These are phyloP conservation scores for Diaperis boleti DNA, from an alignment of 2,888 invertebrate genomes.

Conservation along the genomic window DNA sequence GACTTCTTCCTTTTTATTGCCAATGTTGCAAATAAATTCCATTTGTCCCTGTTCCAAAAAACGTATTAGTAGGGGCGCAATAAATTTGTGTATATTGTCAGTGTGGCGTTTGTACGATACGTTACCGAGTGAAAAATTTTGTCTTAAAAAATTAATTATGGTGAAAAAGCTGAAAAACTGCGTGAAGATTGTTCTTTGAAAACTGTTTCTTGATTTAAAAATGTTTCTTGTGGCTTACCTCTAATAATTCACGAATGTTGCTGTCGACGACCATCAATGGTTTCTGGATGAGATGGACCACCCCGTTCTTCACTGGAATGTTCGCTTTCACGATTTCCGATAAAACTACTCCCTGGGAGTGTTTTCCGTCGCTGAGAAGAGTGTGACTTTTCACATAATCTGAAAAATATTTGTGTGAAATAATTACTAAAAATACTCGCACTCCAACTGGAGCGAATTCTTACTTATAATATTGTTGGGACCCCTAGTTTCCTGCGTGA, in stretches of 20 bases:
- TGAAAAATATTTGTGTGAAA: constrained; percentile 65
- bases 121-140: not conserved
- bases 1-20: constrained; percentile 50
- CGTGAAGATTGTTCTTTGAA: too few species aligned
- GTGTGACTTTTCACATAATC: constrained; percentile 91
- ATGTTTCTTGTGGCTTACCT: constrained; percentile 70
- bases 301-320: constrained; percentile 93
- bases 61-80: constrained; percentile 2
- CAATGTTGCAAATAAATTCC: constrained; percentile 61
- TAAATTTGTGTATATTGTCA: constrained; percentile 26
- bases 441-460: constrained; percentile 44
- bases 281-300: constrained; percentile 91
- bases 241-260: constrained; percentile 86
- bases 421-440: too few species aligned
- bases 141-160: not conserved
- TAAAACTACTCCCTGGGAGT: constrained; percentile 85
- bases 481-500: constrained; percentile 79
- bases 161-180: constrained; percentile 31
- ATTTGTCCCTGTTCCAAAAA: constrained; percentile 54
- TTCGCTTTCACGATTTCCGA: constrained; percentile 91
- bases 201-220: too few species aligned
- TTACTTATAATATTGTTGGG: constrained; percentile 71
- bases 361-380: constrained; percentile 80
- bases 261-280: constrained; percentile 93
- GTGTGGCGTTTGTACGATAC: constrained; percentile 15